A percentile compares a stretch with the other conserved stretches of the same genome.
Conservation (phyloP, 2,888 invertebrate species). For the Cephus pulcher region DNA sequence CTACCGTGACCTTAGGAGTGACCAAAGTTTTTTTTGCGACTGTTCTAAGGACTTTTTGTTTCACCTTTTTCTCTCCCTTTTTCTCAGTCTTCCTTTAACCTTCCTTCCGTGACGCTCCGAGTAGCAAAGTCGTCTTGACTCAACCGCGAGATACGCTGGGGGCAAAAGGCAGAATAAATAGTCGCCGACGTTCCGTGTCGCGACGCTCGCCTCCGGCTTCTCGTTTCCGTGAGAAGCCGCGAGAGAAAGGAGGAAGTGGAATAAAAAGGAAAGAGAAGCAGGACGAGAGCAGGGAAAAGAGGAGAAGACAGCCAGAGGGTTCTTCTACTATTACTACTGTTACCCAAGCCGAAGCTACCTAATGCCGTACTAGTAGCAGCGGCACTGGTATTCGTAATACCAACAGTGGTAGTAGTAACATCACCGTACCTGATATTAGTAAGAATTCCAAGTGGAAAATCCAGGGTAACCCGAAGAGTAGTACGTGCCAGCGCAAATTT, state of each 20-base stretch:
- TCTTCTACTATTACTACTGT: too few relatives aligned
- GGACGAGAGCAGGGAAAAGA: neutral
- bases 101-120: neutral
- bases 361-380: too few relatives aligned
- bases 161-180: conserved; percentile 22
- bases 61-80: neutral
- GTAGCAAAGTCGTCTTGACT: neutral
- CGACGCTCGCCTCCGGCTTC: conserved; percentile 7
- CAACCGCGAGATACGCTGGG: conserved; percentile 11
- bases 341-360: too few relatives aligned
- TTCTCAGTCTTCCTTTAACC: neutral
- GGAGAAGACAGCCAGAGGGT: conserved; percentile 4
- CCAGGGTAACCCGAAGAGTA: too few relatives aligned
- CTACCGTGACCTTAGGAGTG: too few relatives aligned
- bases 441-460: too few relatives aligned
- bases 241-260: neutral
- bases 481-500: too few relatives aligned
- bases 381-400: too few relatives aligned
- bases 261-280: neutral
- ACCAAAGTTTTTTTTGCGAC: too few relatives aligned
- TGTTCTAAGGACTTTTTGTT: neutral
- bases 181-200: conserved; percentile 10
- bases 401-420: too few relatives aligned
- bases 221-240: conserved; percentile 4
- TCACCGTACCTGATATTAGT: too few relatives aligned